Base-by-base conservation (phyloP, 2,888 invertebrate species). In the Elegia similella region DNA sequence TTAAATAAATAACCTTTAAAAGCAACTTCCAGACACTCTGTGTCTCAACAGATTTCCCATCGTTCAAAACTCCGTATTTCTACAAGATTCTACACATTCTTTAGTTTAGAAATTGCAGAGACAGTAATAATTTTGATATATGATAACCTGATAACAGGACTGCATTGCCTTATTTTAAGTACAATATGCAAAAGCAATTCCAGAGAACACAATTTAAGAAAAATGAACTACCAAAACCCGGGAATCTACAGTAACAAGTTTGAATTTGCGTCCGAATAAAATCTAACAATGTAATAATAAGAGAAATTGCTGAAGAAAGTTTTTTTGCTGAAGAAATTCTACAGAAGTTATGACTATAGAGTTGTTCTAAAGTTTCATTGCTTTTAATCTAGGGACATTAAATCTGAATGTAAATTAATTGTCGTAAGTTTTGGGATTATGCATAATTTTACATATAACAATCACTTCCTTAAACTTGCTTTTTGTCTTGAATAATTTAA, bases 181-280 rank as follows among this genome's bases (percentile, higher is more conserved):
- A 43, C 12, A 23, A 58, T 58, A 62, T 57, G 23, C 53, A 44
- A 34, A 43, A 50, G 23, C 38, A 46, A 46, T 46, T 23, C n/a
- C 12, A 46, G 23, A 1, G 23, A 29, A 23, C 12, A 10, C 16
- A 12, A 46, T 46, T 46, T 46, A 8, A 23, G 12, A 6, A 17
- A 46, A 46, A 23, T 5, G 23, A 17, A 17, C 6, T 23, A 2
- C 12, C 7, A 23, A 23, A 17, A 5, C 17, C 17, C 30, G 10
- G 42, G 29, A 7, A 12, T 10, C 44, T 12, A 12, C 23, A 46
- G 46, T 46, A 46, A 52, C 52, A 52, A 50, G 48, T 52, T 52
- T 34, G 7, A n/a, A 46, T 17, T 12, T 46, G 23, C 17, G 12
- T 17, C 17, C 10, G 34, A 52, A 52, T 12, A 17, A 54, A 44